Conservation (phyloP, 2,797 vertebrate genomes). For the Trachops cirrhosus region DNA sequence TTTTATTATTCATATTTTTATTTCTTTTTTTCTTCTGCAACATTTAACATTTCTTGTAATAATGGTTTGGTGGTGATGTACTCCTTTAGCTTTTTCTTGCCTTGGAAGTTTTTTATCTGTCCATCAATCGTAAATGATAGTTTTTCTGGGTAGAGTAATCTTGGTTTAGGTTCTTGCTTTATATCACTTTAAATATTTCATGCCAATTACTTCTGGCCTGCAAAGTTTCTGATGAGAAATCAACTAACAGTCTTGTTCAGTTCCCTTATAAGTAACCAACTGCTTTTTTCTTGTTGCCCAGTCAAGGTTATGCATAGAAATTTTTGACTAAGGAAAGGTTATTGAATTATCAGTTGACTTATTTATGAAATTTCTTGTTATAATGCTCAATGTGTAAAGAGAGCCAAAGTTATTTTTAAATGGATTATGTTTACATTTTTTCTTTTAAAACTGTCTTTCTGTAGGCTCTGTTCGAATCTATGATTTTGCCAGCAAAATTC, state of each 20-base stretch:
- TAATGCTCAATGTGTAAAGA: constrained; percentile 23
- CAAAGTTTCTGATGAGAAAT: background rate
- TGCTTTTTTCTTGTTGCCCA: background rate
- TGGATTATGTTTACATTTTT: background rate
- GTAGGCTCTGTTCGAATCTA: constrained; percentile 92
- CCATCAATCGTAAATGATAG: background rate
- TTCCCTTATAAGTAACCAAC: background rate
- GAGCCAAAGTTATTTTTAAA: constrained; percentile 12
- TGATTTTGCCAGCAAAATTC: constrained; percentile 89
- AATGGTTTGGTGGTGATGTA: background rate
- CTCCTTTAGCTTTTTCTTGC: background rate
- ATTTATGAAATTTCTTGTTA: background rate
- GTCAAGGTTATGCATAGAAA: background rate
- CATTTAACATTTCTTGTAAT: background rate
- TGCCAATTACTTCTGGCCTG: background rate
- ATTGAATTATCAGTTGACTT: background rate
- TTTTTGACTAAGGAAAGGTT: background rate
- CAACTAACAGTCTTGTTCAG: background rate
- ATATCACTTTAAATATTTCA: background rate
- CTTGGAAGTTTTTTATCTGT: background rate
- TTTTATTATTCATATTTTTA: background rate
- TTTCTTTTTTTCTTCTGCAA: background rate
- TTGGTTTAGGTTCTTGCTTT: background rate
- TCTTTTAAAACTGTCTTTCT: constrained; percentile 50
- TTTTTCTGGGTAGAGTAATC: background rate